Conservation (phyloP, 1,140 invertebrate species). For the Marisa cornuarietis region DNA sequence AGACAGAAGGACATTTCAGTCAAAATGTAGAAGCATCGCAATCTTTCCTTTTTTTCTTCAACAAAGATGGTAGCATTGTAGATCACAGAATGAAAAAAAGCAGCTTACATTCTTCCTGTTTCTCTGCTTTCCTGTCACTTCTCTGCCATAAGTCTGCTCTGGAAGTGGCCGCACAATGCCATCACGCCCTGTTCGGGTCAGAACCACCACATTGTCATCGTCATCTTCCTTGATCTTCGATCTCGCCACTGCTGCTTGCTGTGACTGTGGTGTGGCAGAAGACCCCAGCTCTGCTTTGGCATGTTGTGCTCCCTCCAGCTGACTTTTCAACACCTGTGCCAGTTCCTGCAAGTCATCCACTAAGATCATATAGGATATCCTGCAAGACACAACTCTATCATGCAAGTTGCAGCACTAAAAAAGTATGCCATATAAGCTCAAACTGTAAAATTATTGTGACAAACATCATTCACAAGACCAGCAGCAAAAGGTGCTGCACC, state of each 20-base stretch:
- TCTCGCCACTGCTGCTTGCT: neutral
- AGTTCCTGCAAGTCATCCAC: slow-evolving; percentile 67
- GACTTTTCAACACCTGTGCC: slow-evolving; percentile 76
- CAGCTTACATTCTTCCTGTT: slow-evolving; percentile 63
- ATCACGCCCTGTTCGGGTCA: slow-evolving; percentile 77
- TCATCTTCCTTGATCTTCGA: slow-evolving; percentile 29
- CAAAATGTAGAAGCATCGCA: neutral
- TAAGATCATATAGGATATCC: no score
- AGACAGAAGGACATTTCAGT: neutral
- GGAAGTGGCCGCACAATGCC: slow-evolving; percentile 68
- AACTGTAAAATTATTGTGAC: no score
- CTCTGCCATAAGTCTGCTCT: slow-evolving; percentile 35
- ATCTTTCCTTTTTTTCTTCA: no score
- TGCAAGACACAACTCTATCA: no score
- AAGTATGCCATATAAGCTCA: no score
- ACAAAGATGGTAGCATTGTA: neutral
- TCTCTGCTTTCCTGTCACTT: slow-evolving; percentile 59
- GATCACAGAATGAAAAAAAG: neutral
- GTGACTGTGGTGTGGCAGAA: slow-evolving; percentile 22
- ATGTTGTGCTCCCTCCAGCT: slow-evolving; percentile 78
- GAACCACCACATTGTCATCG: slow-evolving; percentile 72
- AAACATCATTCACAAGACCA: no score
- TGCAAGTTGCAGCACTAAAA: no score
- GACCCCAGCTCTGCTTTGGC: slow-evolving; percentile 55
- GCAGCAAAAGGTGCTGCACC: no score